Conservation (phyloP, 2,888 invertebrate species). For the Pyrrhia umbra region DNA sequence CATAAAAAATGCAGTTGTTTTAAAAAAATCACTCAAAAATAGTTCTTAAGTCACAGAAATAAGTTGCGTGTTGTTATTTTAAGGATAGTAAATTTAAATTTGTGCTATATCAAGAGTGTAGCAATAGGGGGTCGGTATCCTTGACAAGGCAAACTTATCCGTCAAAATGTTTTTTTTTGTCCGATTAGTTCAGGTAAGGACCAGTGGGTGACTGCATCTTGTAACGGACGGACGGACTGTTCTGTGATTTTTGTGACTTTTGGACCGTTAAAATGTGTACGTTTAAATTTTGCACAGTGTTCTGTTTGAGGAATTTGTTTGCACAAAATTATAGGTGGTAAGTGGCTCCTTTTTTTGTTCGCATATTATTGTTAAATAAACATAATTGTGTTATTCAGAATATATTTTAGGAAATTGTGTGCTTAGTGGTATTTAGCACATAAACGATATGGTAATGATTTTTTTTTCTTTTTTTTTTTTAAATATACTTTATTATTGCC, state of each 20-base stretch:
- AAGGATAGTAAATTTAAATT: constrained; percentile 32
- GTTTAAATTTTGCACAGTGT: constrained; percentile 33
- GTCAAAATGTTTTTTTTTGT: constrained; percentile 83
- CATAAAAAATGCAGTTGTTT: constrained; percentile 20
- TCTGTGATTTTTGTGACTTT: constrained; percentile 64
- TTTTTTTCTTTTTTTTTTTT: too few species aligned
- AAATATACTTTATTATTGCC: too few species aligned
- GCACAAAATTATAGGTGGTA: constrained; percentile 38
- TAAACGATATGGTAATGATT: too few species aligned
- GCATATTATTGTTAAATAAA: neutral
- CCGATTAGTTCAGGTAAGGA: constrained; percentile 81
- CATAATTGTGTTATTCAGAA: neutral
- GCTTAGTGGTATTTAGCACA: neutral
- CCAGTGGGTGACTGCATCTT: constrained; percentile 75
- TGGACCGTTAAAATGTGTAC: constrained; percentile 34
- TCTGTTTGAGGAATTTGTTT: constrained; percentile 16
- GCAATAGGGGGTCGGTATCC: constrained; percentile 81
- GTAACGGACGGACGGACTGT: constrained; percentile 66
- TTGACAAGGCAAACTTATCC: constrained; percentile 81
- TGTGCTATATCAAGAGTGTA: constrained; percentile 60
- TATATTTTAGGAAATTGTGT: neutral
- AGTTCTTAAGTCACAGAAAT: constrained; percentile 11
- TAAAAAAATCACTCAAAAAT: constrained; percentile 30
- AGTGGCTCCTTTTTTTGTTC: constrained; percentile 15
- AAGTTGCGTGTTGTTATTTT: constrained; percentile 17